These are phyloP conservation scores for Hecatera dysodea DNA, from an alignment of 2,888 invertebrate species.

Conservation along the genomic window DNA sequence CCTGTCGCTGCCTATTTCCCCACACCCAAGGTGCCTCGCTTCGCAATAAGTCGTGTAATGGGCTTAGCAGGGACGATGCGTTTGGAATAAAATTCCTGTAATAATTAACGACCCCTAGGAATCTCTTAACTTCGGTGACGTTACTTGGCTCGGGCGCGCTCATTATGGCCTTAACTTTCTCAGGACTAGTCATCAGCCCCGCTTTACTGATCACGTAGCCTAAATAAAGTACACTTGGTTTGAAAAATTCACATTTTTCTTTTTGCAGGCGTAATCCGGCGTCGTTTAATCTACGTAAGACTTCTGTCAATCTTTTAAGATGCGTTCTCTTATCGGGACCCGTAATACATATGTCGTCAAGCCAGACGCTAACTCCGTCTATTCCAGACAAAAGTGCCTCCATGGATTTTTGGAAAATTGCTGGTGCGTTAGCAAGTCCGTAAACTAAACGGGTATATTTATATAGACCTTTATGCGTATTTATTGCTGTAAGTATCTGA, in stretches of 20 bases:
- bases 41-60: conserved; percentile 9
- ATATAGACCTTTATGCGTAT: conserved; percentile 2
- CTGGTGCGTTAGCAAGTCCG: too few relatives aligned
- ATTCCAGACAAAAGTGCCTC: background rate
- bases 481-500: background rate
- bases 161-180: conserved; percentile 16
- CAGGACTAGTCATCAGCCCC: conserved; percentile 1
- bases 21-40: conserved; percentile 4
- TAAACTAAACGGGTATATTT: background rate
- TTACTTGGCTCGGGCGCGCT: conserved; percentile 10
- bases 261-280: conserved; percentile 14
- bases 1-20: conserved; percentile 1
- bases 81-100: conserved; percentile 27
- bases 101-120: conserved; percentile 18
- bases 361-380: conserved; percentile 16
- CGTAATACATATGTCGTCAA: conserved; percentile 15
- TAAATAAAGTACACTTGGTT: conserved; percentile 1
- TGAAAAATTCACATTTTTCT: conserved; percentile 9
- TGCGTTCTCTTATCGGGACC: background rate
- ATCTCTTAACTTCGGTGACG: conserved; percentile 17
- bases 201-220: conserved; percentile 12
- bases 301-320: conserved; percentile 1
- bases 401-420: too few relatives aligned
- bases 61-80: background rate
- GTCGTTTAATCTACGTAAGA: conserved; percentile 10